A percentile compares a stretch with the other conserved stretches of the same genome.
Evolutionary conservation across 2,888 invertebrate species (phyloP).

Genomic region (Nephrotoma appendiculata): DNA sequence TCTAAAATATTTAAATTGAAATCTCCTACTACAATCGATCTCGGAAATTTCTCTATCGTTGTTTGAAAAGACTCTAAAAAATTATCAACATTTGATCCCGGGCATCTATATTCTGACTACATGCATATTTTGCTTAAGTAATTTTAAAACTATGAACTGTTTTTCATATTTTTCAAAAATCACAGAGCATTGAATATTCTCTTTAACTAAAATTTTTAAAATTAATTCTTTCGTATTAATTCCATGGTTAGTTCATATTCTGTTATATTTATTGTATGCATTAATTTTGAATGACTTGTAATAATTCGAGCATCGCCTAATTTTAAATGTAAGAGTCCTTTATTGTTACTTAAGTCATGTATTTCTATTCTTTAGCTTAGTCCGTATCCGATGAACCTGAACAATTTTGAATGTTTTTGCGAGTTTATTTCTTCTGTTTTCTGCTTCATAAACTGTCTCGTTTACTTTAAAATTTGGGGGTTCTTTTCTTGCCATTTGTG

Average conservation of each 20-base stretch:
- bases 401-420: background rate
- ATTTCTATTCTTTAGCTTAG: background rate
- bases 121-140: no score
- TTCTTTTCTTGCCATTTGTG: background rate
- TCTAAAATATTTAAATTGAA: no score
- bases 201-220: no score
- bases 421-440: constrained; percentile 4
- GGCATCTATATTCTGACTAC: no score
- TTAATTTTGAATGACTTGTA: background rate
- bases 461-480: background rate
- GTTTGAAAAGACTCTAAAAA: no score
- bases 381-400: background rate
- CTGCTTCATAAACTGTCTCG: constrained; percentile 3
- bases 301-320: background rate
- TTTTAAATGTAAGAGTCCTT: background rate
- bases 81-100: no score
- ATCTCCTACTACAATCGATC: no score
- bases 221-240: background rate
- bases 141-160: no score
- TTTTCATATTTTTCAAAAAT: no score
- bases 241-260: background rate
- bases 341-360: background rate
- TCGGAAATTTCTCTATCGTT: no score
- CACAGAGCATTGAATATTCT: no score
- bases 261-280: background rate